Evolutionary conservation across 2,888 invertebrate species (phyloP).

Genomic region (Rotaria macrura): DNA sequence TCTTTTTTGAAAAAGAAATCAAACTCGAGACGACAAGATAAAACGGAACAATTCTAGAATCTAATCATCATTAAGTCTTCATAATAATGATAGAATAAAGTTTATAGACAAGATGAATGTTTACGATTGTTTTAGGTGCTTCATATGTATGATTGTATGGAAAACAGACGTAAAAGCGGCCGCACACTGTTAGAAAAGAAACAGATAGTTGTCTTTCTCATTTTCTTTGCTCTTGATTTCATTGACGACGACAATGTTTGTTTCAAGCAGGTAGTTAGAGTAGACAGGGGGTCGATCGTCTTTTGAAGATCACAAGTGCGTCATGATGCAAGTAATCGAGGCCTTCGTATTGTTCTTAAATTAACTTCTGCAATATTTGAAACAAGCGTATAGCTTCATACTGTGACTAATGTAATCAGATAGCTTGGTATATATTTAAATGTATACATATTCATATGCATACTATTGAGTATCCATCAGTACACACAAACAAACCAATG

Average conservation of each 20-base stretch:
- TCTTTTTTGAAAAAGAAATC: no score
- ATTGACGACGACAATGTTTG: background rate
- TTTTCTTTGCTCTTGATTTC: background rate
- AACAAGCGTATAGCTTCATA: background rate
- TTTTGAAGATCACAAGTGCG: background rate
- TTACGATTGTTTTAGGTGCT: background rate
- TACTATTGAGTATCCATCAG: background rate
- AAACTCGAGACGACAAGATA: background rate
- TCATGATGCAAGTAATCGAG: background rate
- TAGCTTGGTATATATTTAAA: background rate
- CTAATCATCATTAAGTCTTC: background rate
- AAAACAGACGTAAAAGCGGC: background rate
- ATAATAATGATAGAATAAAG: background rate
- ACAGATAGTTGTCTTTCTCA: background rate
- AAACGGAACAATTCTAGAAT: background rate
- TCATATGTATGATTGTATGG: background rate
- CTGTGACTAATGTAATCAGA: slow-evolving; percentile 12
- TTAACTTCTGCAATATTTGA: background rate
- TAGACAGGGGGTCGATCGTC: background rate
- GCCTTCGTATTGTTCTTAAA: background rate
- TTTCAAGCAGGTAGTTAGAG: background rate
- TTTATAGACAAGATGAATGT: background rate
- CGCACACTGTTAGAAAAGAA: background rate
- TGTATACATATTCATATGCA: background rate
- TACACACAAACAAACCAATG: background rate